Percentiles rank a stretch among this genome's conserved stretches.
These are phyloP conservation scores for Leucophenga varia DNA, from an alignment of 1,140 invertebrate genomes.

Conservation along the genomic window DNA sequence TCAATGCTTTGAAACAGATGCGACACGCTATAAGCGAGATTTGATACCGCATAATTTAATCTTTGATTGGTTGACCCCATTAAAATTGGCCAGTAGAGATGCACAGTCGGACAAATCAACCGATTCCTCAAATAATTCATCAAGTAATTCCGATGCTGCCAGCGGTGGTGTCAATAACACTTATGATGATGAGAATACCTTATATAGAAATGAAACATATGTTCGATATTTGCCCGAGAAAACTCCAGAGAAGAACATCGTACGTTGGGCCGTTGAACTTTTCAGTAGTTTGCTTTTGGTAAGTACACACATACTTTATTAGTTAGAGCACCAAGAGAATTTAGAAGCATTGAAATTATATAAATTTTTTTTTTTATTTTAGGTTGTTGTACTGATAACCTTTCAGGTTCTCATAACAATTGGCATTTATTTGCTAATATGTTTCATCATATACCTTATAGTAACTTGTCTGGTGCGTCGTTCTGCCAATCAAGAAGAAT, in stretches of 20 bases:
- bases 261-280: too few species aligned
- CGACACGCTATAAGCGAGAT: not conserved
- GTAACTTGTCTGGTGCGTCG: conserved; percentile 11
- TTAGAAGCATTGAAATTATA: too few species aligned
- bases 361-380: too few species aligned
- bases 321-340: too few species aligned
- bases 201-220: too few species aligned
- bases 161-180: not conserved
- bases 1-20: too few species aligned
- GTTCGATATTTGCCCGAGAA: too few species aligned
- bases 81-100: not conserved
- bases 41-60: not conserved
- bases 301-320: too few species aligned
- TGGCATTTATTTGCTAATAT: conserved; percentile 13
- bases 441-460: conserved; percentile 14
- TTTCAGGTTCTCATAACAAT: conserved; percentile 14
- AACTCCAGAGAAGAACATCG: too few species aligned
- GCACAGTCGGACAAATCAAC: not conserved
- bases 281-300: too few species aligned
- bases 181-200: too few species aligned
- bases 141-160: not conserved
- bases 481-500: not conserved
- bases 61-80: not conserved
- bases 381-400: too few species aligned
- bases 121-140: conserved; percentile 1